phyloP scores from a whole-genome alignment of 2,113 vertebrate species.

The Prionailurus viverrinus region DNA sequence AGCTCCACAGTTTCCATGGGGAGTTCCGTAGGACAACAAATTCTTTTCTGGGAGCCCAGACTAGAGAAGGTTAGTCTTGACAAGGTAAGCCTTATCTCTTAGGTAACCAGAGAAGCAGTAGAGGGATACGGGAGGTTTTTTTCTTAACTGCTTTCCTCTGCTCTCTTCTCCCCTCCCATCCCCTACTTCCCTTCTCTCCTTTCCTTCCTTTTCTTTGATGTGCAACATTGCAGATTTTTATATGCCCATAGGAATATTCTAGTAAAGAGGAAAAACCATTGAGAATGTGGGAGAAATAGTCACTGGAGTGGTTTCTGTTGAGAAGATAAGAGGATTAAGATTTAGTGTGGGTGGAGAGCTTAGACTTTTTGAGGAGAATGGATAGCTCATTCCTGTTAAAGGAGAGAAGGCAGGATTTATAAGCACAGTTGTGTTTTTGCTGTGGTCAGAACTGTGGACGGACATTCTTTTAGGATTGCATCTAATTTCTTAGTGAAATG shows the following conservation, averaged over 20 bases:
- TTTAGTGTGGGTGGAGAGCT: background rate
- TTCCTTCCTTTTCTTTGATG: background rate
- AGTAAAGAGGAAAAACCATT: background rate
- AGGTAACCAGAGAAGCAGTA: background rate
- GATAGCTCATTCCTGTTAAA: background rate
- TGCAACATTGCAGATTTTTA: background rate
- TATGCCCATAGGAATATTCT: background rate
- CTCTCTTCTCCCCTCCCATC: no score
- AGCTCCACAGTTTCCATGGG: background rate
- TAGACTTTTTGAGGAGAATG: background rate
- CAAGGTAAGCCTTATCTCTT: background rate
- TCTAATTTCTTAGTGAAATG: background rate
- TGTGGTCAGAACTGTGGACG: background rate
- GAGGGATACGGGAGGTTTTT: background rate
- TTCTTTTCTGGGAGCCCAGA: background rate
- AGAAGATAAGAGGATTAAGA: background rate
- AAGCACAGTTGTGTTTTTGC: background rate
- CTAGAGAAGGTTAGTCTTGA: background rate
- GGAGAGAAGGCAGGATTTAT: background rate
- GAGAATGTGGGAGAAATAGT: background rate
- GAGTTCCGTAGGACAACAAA: background rate
- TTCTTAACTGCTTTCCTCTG: background rate
- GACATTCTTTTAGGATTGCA: background rate
- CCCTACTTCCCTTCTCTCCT: accelerated
- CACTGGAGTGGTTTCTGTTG: background rate